Conservation (phyloP, 2,797 vertebrate species). For the Aselliscus stoliczkanus region DNA sequence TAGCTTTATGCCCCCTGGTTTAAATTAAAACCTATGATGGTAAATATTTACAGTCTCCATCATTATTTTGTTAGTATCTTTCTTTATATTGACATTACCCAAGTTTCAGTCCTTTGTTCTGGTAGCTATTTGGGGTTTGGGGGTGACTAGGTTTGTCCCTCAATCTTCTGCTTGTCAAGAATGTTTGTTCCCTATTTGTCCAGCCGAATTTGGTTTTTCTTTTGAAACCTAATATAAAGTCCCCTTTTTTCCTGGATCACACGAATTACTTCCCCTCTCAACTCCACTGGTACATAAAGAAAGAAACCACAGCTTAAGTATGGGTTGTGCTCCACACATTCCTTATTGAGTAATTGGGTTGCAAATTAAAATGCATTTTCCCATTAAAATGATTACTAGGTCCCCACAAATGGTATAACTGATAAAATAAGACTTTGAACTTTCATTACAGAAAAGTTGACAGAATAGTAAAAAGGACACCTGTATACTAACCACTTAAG, state of each 20-base stretch:
- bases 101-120: conserved; percentile 25
- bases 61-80: neutral
- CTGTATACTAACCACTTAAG: neutral
- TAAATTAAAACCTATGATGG: neutral
- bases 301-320: no score
- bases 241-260: neutral
- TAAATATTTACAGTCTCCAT: conserved; percentile 7
- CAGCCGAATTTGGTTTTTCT: neutral
- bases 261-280: neutral
- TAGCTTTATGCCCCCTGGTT: neutral
- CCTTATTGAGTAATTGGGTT: neutral
- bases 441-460: neutral
- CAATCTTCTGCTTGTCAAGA: neutral
- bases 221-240: neutral
- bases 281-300: neutral
- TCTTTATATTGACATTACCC: neutral
- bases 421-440: neutral
- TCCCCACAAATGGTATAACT: neutral
- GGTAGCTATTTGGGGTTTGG: neutral
- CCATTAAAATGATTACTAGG: neutral
- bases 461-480: neutral
- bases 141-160: neutral
- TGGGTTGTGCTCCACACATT: neutral
- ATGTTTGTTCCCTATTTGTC: neutral
- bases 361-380: neutral